Conservation (phyloP, 2,888 invertebrate species). For the Macaria notata region DNA sequence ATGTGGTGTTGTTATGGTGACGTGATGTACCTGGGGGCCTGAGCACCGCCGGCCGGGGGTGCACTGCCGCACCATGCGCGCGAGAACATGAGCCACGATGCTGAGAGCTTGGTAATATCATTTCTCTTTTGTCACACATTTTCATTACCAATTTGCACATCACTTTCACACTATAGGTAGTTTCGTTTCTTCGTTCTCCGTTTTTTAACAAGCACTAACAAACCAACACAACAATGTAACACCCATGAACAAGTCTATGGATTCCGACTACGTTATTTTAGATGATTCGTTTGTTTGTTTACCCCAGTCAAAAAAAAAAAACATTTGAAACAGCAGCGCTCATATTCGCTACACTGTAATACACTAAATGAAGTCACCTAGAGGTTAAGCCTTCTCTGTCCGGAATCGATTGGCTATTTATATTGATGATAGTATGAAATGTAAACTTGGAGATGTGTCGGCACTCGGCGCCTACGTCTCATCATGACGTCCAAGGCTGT, state of each 20-base stretch:
- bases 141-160: no score
- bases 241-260: no score
- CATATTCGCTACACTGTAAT: constrained; percentile 12
- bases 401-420: constrained; percentile 59
- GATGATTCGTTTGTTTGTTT: no score
- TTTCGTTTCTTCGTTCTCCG: no score
- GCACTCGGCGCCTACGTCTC: constrained; percentile 40
- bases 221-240: no score
- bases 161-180: no score
- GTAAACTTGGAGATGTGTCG: constrained; percentile 45
- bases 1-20: constrained; percentile 78
- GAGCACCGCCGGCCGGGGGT: constrained; percentile 68
- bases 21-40: constrained; percentile 61
- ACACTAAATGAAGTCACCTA: constrained; percentile 30
- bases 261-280: no score
- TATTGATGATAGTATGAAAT: constrained; percentile 64
- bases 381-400: constrained; percentile 40
- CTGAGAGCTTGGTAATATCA: constrained; percentile 87
- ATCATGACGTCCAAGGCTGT: constrained; percentile 51
- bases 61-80: constrained; percentile 82
- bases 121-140: constrained; percentile 46
- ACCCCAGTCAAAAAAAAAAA: no score
- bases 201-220: no score
- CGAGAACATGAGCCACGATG: constrained; percentile 88
- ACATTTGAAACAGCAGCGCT: no score